Evolutionary conservation across 2,888 invertebrate species (phyloP).

Genomic region (Athripsodes cinereus): DNA sequence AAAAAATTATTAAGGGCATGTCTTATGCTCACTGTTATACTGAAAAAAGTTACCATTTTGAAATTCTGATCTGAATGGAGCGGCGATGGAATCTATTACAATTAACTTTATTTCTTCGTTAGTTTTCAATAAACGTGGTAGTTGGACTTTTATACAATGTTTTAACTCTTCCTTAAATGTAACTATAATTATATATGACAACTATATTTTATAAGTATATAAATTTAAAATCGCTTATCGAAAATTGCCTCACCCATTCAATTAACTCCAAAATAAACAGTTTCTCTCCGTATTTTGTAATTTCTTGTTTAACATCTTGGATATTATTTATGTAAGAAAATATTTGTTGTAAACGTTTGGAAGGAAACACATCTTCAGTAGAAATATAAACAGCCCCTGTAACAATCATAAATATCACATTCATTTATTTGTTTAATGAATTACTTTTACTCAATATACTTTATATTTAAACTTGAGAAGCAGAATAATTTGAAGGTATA

Average conservation of each 20-base stretch:
- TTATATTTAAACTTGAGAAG: too few relatives aligned
- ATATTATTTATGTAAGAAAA: slow-evolving; percentile 9
- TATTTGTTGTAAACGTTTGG: slow-evolving; percentile 43
- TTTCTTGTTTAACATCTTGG: neutral
- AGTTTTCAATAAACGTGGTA: slow-evolving; percentile 36
- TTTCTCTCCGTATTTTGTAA: slow-evolving; percentile 35
- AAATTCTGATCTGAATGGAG: slow-evolving; percentile 37
- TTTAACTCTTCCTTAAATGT: slow-evolving; percentile 36
- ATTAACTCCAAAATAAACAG: slow-evolving; percentile 44
- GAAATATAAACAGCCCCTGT: slow-evolving; percentile 61
- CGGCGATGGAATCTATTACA: slow-evolving; percentile 45
- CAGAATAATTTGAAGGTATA: too few relatives aligned
- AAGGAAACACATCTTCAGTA: slow-evolving; percentile 65
- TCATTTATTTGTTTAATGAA: too few relatives aligned
- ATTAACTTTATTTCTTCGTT: slow-evolving; percentile 35
- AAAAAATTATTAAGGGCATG: too few relatives aligned
- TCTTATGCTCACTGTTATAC: neutral
- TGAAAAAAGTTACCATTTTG: slow-evolving; percentile 14
- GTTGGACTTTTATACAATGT: slow-evolving; percentile 38
- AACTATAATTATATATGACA: neutral
- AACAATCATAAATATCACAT: slow-evolving; percentile 9
- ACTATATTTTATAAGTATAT: neutral
- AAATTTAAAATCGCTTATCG: neutral
- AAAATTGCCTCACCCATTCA: slow-evolving; percentile 33
- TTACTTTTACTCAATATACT: too few relatives aligned